Base-by-base conservation (phyloP, 2,113 vertebrate genomes). In the Tonatia bakeri region DNA sequence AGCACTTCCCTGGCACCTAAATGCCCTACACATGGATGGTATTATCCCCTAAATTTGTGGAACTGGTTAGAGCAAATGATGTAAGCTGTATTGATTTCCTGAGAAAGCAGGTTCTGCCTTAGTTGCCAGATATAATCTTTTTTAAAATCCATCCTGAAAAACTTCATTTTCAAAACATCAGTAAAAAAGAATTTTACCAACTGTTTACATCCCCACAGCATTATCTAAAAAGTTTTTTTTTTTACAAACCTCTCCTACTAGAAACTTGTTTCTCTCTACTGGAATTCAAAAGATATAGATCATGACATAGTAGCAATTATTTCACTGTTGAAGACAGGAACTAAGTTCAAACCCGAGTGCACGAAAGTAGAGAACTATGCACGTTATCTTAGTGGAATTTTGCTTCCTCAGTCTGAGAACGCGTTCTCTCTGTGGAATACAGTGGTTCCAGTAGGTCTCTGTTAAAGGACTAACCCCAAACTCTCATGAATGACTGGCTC, bases 111-210 rank as follows among this genome's bases (percentile, higher is more conserved):
- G 54, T 80, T 93, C 54, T 79, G 17, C 16, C 67, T 54, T 75
- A 86, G 20, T 4, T 67, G 73, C 47, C 79, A 81, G 12, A 75
- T 26, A 36, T 19, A 54, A 75, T 70, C 70, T 64, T 84, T 77
- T 70, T 28, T 67, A 88, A 81, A 94, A 47, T 61, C 13, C 6
- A 83, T 9, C 54, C 65, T 67, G 45, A 19, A 67, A 84, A 87
- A 15, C 43, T 54, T 90, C 47, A 70, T 69, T 88, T 95, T 91
- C 64, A 89, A 33, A 91, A 65, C 20, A 65, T 8, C 52, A 70
- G 38, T 87, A n/a, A 96, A 93, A 95, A 90, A 91, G 20, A 85
- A 7, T 43, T 90, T 91, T 76, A 86, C 94, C 31, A 87, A 56
- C 33, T 33, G 33, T 40, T 93, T 85, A 70, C 1, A 70, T 65